Base-by-base conservation (phyloP, 2,888 invertebrate species). In the Tetragonisca angustula region DNA sequence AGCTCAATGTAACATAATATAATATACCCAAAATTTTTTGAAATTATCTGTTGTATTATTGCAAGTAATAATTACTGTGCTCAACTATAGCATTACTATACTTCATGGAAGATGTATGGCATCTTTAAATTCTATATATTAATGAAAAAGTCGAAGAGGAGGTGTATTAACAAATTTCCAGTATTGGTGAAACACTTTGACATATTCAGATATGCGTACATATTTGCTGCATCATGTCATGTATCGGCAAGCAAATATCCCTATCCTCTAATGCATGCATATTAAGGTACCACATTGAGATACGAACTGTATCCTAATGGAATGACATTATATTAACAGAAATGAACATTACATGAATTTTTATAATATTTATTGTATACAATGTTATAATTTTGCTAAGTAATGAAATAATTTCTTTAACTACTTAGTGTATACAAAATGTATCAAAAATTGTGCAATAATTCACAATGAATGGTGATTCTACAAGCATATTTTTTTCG, bases 201-300 rank as follows among this genome's bases (percentile, higher is more conserved):
- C 76, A 72, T 24, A 80, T 50, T 67, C 68, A 64, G 52, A 83
- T 83, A 72, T 68, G 76, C 43, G 64, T 68, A 80, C 50, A 56
- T 64, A 72, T 83, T 76, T 76, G 83, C 73, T 59, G 68, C 11
- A 73, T 43, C 81, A 69, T 64, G 72, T 73, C 76, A 76, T 68
- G 68, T 54, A 80, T 56, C 43, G 65, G 65, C 52, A 65, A 73
- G 43, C 72, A 70, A 13, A n/a, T 83, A 83, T 76, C 76, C 73
- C 69, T 62, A 76, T 73, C 76, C 73, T 59, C 69, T 61, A 76
- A 69, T 24, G 69, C 73, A 81, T 61, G 61, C 65, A 69, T 76
- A 76, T 81, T 64, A 67, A 76, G 73, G 69, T 65, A 64, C 52
- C 69, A 61, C 43, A 56, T 76, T 69, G 52, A 73, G 68, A 73